Conservation (phyloP, 1,140 invertebrate species). For the silkworm (Bombyx mori) region DNA sequence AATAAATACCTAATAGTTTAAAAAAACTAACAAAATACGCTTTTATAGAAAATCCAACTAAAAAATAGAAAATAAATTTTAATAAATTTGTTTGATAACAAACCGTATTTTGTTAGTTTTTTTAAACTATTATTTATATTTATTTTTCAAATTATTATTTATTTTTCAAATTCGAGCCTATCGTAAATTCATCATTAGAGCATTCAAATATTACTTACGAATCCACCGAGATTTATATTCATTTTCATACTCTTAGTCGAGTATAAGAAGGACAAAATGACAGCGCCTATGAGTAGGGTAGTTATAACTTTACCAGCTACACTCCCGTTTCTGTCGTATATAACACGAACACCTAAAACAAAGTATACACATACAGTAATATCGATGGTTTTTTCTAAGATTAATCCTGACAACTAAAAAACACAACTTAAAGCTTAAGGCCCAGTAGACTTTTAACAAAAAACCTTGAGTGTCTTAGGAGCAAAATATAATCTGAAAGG, state of each 20-base stretch:
- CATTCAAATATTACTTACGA: conserved; percentile 73
- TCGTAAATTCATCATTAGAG: neutral
- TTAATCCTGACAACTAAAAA: neutral
- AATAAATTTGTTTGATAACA: no score
- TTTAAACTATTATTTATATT: no score
- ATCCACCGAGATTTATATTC: conserved; percentile 81
- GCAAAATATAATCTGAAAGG: no score
- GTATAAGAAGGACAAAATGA: conserved; percentile 80
- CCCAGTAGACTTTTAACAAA: no score
- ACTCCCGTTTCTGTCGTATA: conserved; percentile 84
- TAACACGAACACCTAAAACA: conserved; percentile 79
- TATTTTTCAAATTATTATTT: neutral
- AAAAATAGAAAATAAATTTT: no score
- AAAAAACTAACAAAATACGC: no score
- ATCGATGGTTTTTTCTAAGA: neutral
- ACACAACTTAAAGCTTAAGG: no score
- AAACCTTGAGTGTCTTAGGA: no score
- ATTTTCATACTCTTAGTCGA: conserved; percentile 77
- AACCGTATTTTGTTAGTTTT: no score
- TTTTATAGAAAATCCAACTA: no score
- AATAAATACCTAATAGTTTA: no score
- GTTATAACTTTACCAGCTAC: conserved; percentile 80
- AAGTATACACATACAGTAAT: conserved; percentile 2
- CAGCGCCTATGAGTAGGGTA: conserved; percentile 76
- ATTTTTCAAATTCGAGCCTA: neutral